These are phyloP conservation scores for Guaruba guarouba DNA, from an alignment of 2,113 vertebrate species.

Conservation along the genomic window DNA sequence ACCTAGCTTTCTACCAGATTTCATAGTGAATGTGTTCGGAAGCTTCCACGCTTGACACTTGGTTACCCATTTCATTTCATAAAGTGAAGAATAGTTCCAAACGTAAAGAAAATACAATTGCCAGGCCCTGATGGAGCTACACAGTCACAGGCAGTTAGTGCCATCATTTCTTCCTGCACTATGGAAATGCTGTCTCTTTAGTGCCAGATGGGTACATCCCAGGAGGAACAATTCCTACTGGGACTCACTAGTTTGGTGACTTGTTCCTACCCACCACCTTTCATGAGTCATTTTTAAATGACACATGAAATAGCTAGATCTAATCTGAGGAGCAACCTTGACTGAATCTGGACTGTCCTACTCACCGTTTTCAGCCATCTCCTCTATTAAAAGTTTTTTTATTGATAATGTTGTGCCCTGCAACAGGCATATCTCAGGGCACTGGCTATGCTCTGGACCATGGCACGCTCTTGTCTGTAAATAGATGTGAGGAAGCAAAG, in stretches of 20 bases:
- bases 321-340: background rate
- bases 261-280: background rate
- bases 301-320: background rate
- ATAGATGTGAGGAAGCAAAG: slow-evolving; percentile 15
- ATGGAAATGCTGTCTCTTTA: background rate
- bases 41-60: background rate
- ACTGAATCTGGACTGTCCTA: background rate
- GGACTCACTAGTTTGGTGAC: background rate
- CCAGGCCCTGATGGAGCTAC: background rate
- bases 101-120: background rate
- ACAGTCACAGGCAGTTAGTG: background rate
- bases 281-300: background rate
- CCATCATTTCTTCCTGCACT: background rate
- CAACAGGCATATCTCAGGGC: background rate
- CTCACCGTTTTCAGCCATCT: background rate
- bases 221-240: background rate
- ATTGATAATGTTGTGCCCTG: background rate
- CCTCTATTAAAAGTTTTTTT: background rate
- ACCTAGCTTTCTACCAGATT: background rate
- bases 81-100: background rate
- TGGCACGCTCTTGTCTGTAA: accelerated
- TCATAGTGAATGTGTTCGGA: background rate
- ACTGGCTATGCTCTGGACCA: background rate
- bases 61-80: background rate
- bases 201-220: background rate